These are phyloP conservation scores for Drosophila flavopinicola DNA, from an alignment of 2,888 invertebrate genomes.

Conservation along the genomic window DNA sequence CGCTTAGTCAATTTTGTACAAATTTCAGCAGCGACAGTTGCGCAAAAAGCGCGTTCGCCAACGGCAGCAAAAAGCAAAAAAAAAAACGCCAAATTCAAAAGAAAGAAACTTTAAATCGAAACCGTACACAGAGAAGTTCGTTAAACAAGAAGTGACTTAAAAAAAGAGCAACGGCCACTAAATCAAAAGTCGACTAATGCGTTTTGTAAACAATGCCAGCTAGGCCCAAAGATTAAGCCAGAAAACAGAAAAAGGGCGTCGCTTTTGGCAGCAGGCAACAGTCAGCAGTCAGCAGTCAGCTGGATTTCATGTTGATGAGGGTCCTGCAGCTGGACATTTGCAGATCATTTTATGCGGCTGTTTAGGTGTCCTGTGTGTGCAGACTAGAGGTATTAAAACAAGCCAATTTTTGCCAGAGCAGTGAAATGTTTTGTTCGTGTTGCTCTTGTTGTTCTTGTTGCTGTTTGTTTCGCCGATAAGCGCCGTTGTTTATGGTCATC, in stretches of 20 bases:
- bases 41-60: slow-evolving; percentile 72
- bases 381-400: slow-evolving; percentile 36
- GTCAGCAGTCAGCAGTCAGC: slow-evolving; percentile 6
- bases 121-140: slow-evolving; percentile 1
- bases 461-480: slow-evolving; percentile 50
- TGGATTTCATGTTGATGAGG: slow-evolving; percentile 69
- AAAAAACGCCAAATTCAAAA: slow-evolving; percentile 10
- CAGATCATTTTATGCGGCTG: slow-evolving; percentile 28
- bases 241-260: slow-evolving; percentile 21
- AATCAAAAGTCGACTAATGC: slow-evolving; percentile 61
- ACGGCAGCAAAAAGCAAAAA: slow-evolving; percentile 54
- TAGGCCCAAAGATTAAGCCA: slow-evolving; percentile 53
- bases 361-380: slow-evolving; percentile 10
- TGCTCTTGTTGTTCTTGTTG: slow-evolving; percentile 3
- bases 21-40: slow-evolving; percentile 62
- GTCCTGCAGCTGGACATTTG: slow-evolving; percentile 37
- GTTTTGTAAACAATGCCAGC: slow-evolving; percentile 68
- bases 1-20: slow-evolving; percentile 65
- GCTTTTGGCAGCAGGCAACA: background rate
- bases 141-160: slow-evolving; percentile 26
- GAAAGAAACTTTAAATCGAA: slow-evolving; percentile 19
- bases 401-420: background rate
- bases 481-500: slow-evolving; percentile 58
- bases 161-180: slow-evolving; percentile 15
- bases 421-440: background rate